Base-by-base conservation (phyloP, 2,888 invertebrate species). In the Drosophila demipolita region DNA sequence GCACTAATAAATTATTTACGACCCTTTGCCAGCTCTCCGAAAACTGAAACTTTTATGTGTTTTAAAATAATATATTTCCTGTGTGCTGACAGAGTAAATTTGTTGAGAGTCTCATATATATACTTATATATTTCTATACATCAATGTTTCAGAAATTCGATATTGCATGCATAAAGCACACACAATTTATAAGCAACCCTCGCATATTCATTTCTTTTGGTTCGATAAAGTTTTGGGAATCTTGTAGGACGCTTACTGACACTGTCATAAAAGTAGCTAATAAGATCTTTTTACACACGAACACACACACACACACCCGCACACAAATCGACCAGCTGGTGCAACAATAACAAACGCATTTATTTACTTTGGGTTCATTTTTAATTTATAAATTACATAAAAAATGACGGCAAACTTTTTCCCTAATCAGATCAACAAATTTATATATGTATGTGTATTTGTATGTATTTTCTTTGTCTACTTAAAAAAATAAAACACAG, bases 401-500 rank as follows among this genome's bases (percentile, higher is more conserved):
- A 70, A 66, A 66, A 9, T 42, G 68, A 61, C 57, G 45, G 49
- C 50, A 54, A 79, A 75, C 53, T 66, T 77, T 55, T 48, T 33
- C 52, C 17, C 33, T 38, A 36, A 29, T 38, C 54, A 40, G 58
- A 62, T 62, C 15, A 49, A 38, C 12, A n/a, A 8, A 23, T 35
- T 15, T 33, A 5, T 48, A 35, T 49, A 23, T 49, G 3, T 17
- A n/a, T 63, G 1, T 20, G 52, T 52, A 32, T 58, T 6, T 26
- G 20, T 32, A 2, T 49, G 29, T 38, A 26, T 78, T 55, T 93
- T 93, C 42, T 35, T 35, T 58, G 26, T 66, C 33, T 65, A 12
- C 15, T 48, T 35, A 42, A 42, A 20, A 15, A 15, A 36, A 15
- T 20, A 1, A 45, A 20, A 42, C 20, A 36, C 91, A 96, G 97